These are phyloP conservation scores for Mallateleia sp. DNA, from an alignment of 2,888 invertebrate species.

Conservation along the genomic window DNA sequence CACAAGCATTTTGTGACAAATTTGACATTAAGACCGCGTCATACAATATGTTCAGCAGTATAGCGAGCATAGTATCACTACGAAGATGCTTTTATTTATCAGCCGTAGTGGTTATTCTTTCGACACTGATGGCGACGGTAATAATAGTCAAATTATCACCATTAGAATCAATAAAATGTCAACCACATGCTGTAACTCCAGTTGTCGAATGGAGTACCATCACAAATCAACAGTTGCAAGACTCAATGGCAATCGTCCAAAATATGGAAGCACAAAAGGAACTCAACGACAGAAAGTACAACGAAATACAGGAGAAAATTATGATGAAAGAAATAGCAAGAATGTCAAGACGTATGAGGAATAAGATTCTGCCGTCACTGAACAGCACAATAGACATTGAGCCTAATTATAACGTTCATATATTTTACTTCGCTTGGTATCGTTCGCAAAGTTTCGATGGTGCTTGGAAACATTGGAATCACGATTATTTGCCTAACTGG, in stretches of 20 bases:
- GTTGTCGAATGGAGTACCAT: conserved; percentile 86
- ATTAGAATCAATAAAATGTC: conserved; percentile 85
- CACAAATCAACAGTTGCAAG: conserved; percentile 71
- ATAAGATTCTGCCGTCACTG: conserved; percentile 82
- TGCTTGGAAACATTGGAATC: conserved; percentile 88
- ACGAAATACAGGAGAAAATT: conserved; percentile 83
- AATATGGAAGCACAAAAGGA: conserved; percentile 77
- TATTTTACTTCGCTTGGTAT: conserved; percentile 88
- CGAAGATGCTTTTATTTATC: conserved; percentile 86
- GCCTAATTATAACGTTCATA: conserved; percentile 87
- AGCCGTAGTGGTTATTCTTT: conserved; percentile 84
- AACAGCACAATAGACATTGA: conserved; percentile 80
- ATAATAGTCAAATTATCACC: conserved; percentile 86
- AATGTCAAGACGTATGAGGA: conserved; percentile 86
- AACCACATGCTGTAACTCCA: conserved; percentile 83
- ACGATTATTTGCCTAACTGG: conserved; percentile 87
- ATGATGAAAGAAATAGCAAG: conserved; percentile 84
- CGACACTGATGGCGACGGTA: conserved; percentile 86
- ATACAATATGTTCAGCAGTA: conserved; percentile 80
- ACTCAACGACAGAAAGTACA: conserved; percentile 81
- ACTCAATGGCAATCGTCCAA: conserved; percentile 41
- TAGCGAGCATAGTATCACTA: conserved; percentile 83
- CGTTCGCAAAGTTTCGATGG: conserved; percentile 86
- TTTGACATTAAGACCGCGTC: conserved; percentile 8
- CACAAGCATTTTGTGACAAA: conserved; percentile 30